These are phyloP conservation scores for Paramisgurnus dabryanus DNA, from an alignment of 2,113 vertebrate genomes.

Conservation along the genomic window DNA sequence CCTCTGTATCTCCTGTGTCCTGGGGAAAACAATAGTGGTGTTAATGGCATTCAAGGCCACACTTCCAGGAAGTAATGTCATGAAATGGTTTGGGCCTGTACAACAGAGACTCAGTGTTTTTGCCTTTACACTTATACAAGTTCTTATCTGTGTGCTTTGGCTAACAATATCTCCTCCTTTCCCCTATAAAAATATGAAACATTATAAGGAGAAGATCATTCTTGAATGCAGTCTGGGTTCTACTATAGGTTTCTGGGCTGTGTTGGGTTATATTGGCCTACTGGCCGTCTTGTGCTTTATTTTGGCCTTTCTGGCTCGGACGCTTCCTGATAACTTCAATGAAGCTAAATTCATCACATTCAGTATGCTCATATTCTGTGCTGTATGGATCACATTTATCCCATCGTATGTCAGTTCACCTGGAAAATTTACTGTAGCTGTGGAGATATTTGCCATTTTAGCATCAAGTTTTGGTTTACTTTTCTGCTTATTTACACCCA, in stretches of 20 bases:
- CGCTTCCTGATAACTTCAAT: background rate
- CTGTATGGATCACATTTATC: constrained; percentile 12
- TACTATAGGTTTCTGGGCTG: constrained; percentile 1
- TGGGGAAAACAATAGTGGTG: constrained; percentile 68
- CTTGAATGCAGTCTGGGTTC: constrained; percentile 52
- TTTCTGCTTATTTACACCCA: constrained; percentile 61
- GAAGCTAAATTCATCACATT: constrained; percentile 22
- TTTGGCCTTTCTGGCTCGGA: background rate
- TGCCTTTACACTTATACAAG: background rate
- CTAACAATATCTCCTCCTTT: constrained; percentile 4
- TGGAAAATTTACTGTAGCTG: constrained; percentile 20
- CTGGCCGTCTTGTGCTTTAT: constrained; percentile 64
- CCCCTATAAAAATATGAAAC: constrained; percentile 25
- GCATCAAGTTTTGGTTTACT: background rate
- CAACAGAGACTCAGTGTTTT: constrained; percentile 62
- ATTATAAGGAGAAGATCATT: constrained; percentile 60
- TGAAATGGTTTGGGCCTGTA: constrained; percentile 28
- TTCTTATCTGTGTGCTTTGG: constrained; percentile 65
- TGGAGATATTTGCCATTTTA: constrained; percentile 12
- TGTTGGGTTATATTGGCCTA: constrained; percentile 49
- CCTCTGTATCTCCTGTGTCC: constrained; percentile 70
- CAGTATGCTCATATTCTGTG: constrained; percentile 22
- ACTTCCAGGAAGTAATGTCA: constrained; percentile 1
- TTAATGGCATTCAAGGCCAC: constrained; percentile 49
- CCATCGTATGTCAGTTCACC: constrained; percentile 9